Conservation (phyloP, 2,797 vertebrate species). For the Karalla daura region DNA sequence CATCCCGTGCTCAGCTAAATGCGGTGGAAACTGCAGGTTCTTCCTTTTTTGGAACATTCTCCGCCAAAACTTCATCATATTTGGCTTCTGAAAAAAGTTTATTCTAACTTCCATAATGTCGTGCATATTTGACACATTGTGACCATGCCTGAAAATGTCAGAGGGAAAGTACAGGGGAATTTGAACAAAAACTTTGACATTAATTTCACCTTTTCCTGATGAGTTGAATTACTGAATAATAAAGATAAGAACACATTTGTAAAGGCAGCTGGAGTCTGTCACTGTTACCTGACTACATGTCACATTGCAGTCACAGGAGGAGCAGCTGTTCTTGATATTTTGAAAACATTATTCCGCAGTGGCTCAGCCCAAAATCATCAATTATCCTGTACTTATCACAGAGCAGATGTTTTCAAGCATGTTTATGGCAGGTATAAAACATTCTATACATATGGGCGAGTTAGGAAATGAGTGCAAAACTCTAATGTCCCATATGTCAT, state of each 20-base stretch:
- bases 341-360: background rate
- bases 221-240: background rate
- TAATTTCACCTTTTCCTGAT: no score
- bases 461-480: conserved; percentile 7
- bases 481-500: conserved; percentile 2
- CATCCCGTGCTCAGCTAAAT: background rate
- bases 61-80: no score
- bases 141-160: no score
- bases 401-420: conserved; percentile 19
- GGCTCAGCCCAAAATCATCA: conserved; percentile 2
- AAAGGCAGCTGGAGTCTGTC: background rate
- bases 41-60: background rate
- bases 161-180: no score
- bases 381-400: conserved; percentile 11
- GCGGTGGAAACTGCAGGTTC: background rate
- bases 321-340: conserved; percentile 23
- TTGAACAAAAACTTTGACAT: no score
- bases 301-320: background rate
- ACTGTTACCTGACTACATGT: background rate
- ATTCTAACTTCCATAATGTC: no score
- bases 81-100: no score
- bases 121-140: no score
- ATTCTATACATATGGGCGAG: conserved; percentile 9
- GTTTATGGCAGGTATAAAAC: conserved; percentile 13
- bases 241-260: no score